A percentile compares a stretch with the other conserved stretches of the same genome.
Evolutionary conservation across 2,797 vertebrate genomes (phyloP).

Genomic region (Cynodonichthys magdalenae): DNA sequence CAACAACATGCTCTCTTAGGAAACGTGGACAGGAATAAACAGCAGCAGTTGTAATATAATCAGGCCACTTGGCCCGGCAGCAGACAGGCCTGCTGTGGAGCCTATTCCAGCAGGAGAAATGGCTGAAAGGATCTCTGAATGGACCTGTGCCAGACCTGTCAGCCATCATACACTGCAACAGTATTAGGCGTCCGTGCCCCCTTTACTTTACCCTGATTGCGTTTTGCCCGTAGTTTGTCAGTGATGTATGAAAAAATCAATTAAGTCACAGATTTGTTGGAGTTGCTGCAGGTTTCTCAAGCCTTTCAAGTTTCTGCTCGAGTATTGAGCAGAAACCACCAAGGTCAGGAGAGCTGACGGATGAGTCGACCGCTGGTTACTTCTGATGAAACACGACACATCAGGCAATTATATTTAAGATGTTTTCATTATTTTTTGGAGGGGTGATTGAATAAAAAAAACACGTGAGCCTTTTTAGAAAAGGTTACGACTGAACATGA

Average conservation of each 20-base stretch:
- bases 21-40: background rate
- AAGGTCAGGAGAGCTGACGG: constrained; percentile 39
- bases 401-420: background rate
- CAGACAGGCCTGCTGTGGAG: constrained; percentile 29
- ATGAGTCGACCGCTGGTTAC: constrained; percentile 6
- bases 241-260: constrained; percentile 96
- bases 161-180: constrained; percentile 54
- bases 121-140: constrained; percentile 46
- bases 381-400: background rate
- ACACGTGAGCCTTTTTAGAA: too few relatives aligned
- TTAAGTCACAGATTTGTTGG: constrained; percentile 84
- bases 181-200: constrained; percentile 72
- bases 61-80: background rate
- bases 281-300: constrained; percentile 85
- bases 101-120: constrained; percentile 48
- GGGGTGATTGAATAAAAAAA: too few relatives aligned
- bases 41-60: background rate
- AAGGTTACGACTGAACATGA: too few relatives aligned
- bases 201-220: constrained; percentile 55
- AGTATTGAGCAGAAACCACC: constrained; percentile 47
- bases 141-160: constrained; percentile 64
- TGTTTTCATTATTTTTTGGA: background rate
- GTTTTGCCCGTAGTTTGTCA: constrained; percentile 84
- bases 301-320: constrained; percentile 35
- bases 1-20: constrained; percentile 30